Evolutionary conservation across 2,113 vertebrate species (phyloP).

Genomic region (Tor tambroides): DNA sequence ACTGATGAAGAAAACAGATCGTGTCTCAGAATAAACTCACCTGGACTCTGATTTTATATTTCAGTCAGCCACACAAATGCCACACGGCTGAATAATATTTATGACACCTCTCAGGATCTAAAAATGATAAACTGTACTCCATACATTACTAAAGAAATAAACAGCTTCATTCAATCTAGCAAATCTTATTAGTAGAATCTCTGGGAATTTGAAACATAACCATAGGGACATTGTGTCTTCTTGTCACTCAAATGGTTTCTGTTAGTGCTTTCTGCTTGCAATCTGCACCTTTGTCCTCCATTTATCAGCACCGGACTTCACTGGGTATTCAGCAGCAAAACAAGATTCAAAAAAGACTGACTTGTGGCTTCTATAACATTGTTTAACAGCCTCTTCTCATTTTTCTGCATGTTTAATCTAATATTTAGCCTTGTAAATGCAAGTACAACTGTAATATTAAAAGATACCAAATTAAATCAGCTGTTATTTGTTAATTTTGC

Average conservation of each 20-base stretch:
- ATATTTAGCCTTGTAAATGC: neutral
- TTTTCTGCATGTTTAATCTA: no score
- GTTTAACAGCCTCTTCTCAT: no score
- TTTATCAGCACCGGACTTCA: neutral
- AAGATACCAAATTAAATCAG: neutral
- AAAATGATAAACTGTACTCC: neutral
- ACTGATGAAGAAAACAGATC: constrained; percentile 32
- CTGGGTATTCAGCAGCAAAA: no score
- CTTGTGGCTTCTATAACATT: no score
- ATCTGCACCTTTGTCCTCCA: neutral
- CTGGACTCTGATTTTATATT: constrained; percentile 30
- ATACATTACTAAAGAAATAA: neutral
- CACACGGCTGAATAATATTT: neutral
- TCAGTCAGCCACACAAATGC: constrained; percentile 2
- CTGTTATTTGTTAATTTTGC: neutral
- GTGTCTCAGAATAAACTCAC: constrained; percentile 47
- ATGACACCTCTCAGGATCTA: neutral
- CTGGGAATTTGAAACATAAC: no score
- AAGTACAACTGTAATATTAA: neutral
- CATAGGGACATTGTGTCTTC: neutral
- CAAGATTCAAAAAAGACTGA: no score
- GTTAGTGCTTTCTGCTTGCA: neutral
- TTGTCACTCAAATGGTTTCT: neutral
- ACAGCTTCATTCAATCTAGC: neutral
- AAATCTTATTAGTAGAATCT: neutral